Conservation (phyloP, 2,113 vertebrate species). For the Elaphurus davidianus region DNA sequence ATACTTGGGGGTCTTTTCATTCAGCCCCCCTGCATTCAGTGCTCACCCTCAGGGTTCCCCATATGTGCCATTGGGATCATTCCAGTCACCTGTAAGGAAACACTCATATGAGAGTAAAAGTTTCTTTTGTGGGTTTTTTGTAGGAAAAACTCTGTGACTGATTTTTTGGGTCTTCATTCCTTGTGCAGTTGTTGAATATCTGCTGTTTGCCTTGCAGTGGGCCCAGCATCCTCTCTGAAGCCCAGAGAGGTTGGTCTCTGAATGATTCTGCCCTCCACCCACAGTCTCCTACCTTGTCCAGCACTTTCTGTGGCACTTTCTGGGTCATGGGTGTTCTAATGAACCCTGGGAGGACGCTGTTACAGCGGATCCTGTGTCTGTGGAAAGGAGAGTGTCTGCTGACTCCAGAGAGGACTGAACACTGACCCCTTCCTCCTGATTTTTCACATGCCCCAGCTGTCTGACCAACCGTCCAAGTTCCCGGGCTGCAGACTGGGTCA, state of each 20-base stretch:
- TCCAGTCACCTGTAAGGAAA: conserved; percentile 65
- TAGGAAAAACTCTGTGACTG: not conserved
- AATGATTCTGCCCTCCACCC: not conserved
- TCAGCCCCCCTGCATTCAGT: not conserved
- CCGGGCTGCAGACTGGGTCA: conserved; percentile 86
- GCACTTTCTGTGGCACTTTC: conserved; percentile 88
- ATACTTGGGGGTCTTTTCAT: not conserved
- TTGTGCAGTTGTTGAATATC: not conserved
- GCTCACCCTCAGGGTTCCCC: conserved; percentile 85
- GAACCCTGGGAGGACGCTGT: conserved; percentile 89
- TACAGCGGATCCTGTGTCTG: conserved; percentile 90
- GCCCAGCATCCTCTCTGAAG: not conserved
- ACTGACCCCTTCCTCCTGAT: not conserved
- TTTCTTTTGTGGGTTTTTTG: not conserved
- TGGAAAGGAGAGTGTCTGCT: not conserved
- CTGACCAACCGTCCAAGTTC: conserved; percentile 82
- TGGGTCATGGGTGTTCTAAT: conserved; percentile 90
- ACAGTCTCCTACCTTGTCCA: conserved; percentile 82
- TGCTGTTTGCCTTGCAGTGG: not conserved
- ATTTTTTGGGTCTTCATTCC: not conserved
- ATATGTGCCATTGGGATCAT: conserved; percentile 86
- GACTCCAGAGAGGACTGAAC: not conserved
- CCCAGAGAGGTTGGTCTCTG: not conserved
- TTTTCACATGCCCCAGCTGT: not conserved
- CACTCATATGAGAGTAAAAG: not conserved